Percentiles rank a stretch among this genome's conserved stretches.
phyloP scores from a whole-genome alignment of 2,113 vertebrate genomes.

The Rhadina sibilatrix region DNA sequence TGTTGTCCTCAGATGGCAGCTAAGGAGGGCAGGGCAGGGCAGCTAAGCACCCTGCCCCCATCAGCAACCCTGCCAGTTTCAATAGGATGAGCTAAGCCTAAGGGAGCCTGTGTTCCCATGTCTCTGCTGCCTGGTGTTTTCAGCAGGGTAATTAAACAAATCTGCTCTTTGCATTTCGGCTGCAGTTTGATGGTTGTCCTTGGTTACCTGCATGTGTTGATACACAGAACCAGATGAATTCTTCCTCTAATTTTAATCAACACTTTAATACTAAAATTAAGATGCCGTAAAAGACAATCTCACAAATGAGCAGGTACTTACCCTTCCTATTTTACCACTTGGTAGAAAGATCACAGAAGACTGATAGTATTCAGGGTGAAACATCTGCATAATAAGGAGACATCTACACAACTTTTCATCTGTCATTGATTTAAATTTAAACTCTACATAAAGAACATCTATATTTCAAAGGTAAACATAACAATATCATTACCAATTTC shows the following conservation, averaged over 20 bases:
- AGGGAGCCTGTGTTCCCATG: accelerated
- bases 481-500: neutral
- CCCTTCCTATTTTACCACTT: neutral
- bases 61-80: neutral
- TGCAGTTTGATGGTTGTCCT: neutral
- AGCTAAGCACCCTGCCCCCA: accelerated
- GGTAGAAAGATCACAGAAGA: neutral
- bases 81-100: neutral
- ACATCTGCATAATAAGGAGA: neutral
- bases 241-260: neutral
- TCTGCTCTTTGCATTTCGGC: neutral
- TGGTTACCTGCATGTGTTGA: neutral
- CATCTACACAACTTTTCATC: neutral
- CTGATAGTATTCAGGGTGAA: neutral
- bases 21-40: no score
- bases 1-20: neutral
- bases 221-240: neutral
- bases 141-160: neutral
- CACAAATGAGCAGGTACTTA: neutral
- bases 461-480: neutral
- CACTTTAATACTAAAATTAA: neutral
- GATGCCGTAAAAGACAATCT: neutral
- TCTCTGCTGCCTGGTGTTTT: neutral
- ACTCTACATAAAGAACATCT: neutral
- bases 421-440: neutral